Base-by-base conservation (phyloP, 2,888 invertebrate genomes). In the Tanytarsus gracilentus region DNA sequence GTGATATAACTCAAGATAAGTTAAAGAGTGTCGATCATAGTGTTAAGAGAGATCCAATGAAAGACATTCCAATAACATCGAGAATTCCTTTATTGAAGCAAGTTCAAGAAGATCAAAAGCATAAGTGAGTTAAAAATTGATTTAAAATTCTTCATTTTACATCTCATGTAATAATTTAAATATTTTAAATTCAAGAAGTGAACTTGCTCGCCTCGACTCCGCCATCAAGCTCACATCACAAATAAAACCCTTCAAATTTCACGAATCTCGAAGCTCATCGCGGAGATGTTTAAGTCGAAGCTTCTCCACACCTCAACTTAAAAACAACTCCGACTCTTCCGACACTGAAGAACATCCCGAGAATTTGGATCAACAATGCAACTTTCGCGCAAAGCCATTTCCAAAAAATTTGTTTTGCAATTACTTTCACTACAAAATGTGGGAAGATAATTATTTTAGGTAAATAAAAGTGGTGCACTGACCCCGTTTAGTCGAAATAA, bases 391-490 rank as follows among this genome's bases (percentile, higher is more conserved):
- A 0, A 80, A 81, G 64, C 85, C 85, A 0, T 79, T 85, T 8
- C 85, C 86, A 1, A 83, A 78, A 67, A 82, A 83, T 70, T 71
- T 85, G 21, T 85, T 85, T 67, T 83, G 83, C 14, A 83, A 83
- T 66, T 83, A 83, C 63, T 78, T 85, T 66, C 85, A 85, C 64
- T 80, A 82, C 63, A 83, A 81, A 68, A 82, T 83, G 77, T 78
- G 82, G 64, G 84, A 86, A 67, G 83, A 85, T 65, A 83, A 85
- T 64, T 86, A 81, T 71, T 84, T 83, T 69, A 78, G 84, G 84
- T 84, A 67, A 64, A 61, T 44, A 27, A 40, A 36, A 11, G 11
- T n/a, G 16, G 2, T 27, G 25, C 8, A 44, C 16, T 14, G 16
- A n/a, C 9, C 23, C 7, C 18, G 40, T 18, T 18, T 52, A 3